Evolutionary conservation across 2,888 invertebrate genomes (phyloP).

Genomic region (Tenthredo scrophulariae): DNA sequence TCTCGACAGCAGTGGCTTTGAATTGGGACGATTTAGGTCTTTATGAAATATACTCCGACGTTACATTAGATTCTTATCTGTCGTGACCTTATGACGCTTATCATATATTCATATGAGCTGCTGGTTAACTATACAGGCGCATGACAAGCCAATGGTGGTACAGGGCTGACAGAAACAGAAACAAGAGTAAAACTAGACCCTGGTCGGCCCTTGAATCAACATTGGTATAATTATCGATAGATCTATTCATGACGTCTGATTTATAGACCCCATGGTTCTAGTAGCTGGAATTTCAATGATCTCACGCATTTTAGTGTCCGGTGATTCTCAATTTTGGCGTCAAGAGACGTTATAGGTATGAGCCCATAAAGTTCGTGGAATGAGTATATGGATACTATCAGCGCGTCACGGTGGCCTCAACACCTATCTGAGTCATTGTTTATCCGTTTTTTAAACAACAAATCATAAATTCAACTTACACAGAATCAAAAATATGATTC

Average conservation of each 20-base stretch:
- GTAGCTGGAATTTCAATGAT: background rate
- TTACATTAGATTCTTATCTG: background rate
- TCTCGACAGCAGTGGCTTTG: background rate
- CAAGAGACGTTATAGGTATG: background rate
- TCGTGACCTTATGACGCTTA: background rate
- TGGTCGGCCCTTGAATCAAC: background rate
- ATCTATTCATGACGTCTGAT: background rate
- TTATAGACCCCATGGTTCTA: background rate
- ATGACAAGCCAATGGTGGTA: background rate
- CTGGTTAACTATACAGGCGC: background rate
- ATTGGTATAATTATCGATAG: background rate
- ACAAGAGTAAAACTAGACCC: background rate
- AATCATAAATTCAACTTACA: background rate
- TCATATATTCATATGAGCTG: background rate
- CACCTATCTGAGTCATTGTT: background rate
- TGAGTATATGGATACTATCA: background rate
- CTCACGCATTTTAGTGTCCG: background rate
- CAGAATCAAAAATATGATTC: background rate
- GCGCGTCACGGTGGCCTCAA: background rate
- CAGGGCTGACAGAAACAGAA: background rate
- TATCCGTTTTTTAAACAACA: background rate
- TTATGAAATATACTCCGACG: background rate
- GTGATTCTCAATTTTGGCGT: background rate
- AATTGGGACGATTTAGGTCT: background rate
- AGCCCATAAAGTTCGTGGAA: background rate